Conservation (phyloP, 1,140 invertebrate species). For the Globodera rostochiensis region DNA sequence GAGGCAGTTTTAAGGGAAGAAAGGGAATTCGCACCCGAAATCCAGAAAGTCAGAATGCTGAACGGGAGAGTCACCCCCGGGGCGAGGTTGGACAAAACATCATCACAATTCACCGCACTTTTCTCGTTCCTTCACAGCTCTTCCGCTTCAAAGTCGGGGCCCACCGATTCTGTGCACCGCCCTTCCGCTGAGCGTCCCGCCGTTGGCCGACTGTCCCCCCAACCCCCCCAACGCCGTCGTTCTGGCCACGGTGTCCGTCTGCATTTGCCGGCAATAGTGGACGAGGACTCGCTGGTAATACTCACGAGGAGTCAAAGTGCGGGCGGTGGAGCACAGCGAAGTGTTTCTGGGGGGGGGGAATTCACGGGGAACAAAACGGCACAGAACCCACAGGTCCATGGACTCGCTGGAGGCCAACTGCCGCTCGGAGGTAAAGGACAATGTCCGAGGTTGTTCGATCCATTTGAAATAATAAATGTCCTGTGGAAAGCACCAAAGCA, state of each 20-base stretch:
- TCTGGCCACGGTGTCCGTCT: slow-evolving; percentile 29
- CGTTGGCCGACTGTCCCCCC: neutral
- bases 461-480: slow-evolving; percentile 66
- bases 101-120: neutral
- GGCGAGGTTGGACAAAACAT: neutral
- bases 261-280: slow-evolving; percentile 52
- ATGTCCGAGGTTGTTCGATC: slow-evolving; percentile 64
- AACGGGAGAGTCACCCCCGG: neutral
- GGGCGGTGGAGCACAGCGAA: slow-evolving; percentile 15
- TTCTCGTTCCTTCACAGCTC: neutral
- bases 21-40: neutral
- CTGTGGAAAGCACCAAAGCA: neutral
- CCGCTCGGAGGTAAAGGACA: slow-evolving; percentile 62
- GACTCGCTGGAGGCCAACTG: slow-evolving; percentile 63
- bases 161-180: neutral
- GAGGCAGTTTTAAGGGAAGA: neutral
- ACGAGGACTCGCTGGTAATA: slow-evolving; percentile 63
- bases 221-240: neutral
- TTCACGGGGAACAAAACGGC: slow-evolving; percentile 29
- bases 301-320: slow-evolving; percentile 60
- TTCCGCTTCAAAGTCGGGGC: neutral
- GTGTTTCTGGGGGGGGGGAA: slow-evolving; percentile 9
- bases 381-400: slow-evolving; percentile 22
- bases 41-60: neutral
- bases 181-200: neutral